Evolutionary conservation across 1,140 invertebrate species (phyloP), one percentile per base, ranked within the genome.

Genomic region (Heliconius melpomene): DNA sequence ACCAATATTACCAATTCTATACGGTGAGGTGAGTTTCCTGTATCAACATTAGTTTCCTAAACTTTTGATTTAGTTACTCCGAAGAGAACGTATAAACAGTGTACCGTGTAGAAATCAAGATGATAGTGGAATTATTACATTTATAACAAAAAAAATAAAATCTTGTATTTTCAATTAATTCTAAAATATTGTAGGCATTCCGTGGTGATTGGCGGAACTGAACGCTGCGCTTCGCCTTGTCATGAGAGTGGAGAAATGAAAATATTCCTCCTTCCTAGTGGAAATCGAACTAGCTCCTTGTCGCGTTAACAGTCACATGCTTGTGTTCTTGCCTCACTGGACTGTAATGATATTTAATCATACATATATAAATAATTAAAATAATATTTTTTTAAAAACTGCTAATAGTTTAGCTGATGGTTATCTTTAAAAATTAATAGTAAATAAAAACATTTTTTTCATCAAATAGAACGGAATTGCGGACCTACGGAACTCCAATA

Each of bases 11-110:
- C 79, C 78, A 82, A 85, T 86, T 86, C 83, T 46, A n/a, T 38
- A 36, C 20, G 38, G 78, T 82, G 83, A 81, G 83, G 80, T 80
- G 84, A 84, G 79, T 84, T 87, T 81, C 54, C 79, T 79, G 79
- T 83, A 83, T 84, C 78, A 84, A 84, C 79, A 81, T 86, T 85
- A 79, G 77, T 71, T 72, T 74, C 26, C 70, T 8, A 70, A 86
- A 82, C 82, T 86, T 85, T 85, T 85, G 83, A 83, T 83, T 87
- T 83, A 83, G 71, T 72, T 78, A 79, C 77, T 77, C 54, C 50
- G 57, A 82, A 73, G 36, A 74, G 73, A 40, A 52, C 60, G 52
- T 72, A 72, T 76, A 80, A 50, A 80, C 74, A 50, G 32, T 36
- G 54, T 60, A 66, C 60, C 20, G n/a, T 23, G 8, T 60, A n/a